These are phyloP conservation scores for Cervus canadensis DNA, from an alignment of 2,113 vertebrate species.

Conservation along the genomic window DNA sequence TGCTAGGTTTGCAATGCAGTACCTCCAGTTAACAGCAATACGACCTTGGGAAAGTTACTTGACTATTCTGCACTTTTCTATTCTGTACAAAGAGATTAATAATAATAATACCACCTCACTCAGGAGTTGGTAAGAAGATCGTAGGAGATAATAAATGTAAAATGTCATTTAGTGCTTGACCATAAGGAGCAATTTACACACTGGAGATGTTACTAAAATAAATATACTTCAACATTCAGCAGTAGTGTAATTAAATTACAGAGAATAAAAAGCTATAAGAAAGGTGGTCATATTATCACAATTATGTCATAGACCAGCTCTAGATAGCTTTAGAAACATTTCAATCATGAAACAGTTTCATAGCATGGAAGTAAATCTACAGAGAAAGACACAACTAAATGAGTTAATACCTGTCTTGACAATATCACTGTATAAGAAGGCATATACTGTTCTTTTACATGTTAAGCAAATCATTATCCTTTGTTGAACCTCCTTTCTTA, in stretches of 20 bases:
- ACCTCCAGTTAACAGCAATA: background rate
- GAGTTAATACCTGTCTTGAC: constrained; percentile 1
- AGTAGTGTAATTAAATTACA: background rate
- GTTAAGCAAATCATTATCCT: constrained; percentile 42
- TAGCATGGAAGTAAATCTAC: background rate
- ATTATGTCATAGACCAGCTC: background rate
- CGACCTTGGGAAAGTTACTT: background rate
- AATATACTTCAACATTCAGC: background rate
- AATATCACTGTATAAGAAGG: background rate
- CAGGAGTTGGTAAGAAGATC: background rate
- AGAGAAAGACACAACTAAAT: constrained; percentile 32
- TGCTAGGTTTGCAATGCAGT: background rate
- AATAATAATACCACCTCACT: background rate
- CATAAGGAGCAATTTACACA: background rate
- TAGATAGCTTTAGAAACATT: background rate
- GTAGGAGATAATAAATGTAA: background rate
- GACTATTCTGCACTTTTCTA: background rate
- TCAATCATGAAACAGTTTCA: background rate
- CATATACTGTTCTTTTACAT: constrained; percentile 38
- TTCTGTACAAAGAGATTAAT: background rate
- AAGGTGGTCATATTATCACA: background rate
- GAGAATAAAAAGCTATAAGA: background rate
- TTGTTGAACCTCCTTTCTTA: constrained; percentile 28
- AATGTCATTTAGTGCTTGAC: background rate
- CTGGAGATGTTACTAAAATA: background rate